Base-by-base conservation (phyloP, 2,888 invertebrate genomes). In the Drosophila gaucha region DNA sequence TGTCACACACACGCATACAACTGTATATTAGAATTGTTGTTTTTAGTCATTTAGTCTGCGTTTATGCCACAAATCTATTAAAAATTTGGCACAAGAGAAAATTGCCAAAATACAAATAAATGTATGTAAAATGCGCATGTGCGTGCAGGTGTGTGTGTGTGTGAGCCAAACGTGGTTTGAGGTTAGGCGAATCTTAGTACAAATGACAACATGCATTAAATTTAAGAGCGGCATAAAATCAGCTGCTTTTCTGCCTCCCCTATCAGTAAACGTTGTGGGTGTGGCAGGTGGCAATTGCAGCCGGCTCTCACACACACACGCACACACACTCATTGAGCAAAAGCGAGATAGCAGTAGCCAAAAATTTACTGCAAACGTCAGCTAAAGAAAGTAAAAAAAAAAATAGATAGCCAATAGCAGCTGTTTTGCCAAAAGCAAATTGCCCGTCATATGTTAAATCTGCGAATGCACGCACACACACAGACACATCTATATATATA, bases 301-400 rank as follows among this genome's bases (percentile, higher is more conserved):
- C 62, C 67, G 72, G 62, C 55, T 30, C 43, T 16, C 43, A 20
- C 26, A 26, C 28, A 56, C 43, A 41, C 39, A 49, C 67, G 26
- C 47, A 31, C 9, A n/a, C 55, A 50, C 35, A 26, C 33, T 6
- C 6, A 43, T 1, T 3, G 14, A 38, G 35, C 6, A 22, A 47
- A 22, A 56, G 36, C 24, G 26, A 54, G 35, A 55, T 18, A 67
- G 54, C 46, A 52, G 28, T 35, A 16, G n/a, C 44, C 44, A 30
- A 44, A 44, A 64, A 58, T 66, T 56, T 55, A 39, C 67, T 79
- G 85, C 77, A 63, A 82, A 82, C 82, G 82, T 82, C 79, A 82
- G 79, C 77, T 67, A 79, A 79, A 74, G 68, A 82, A 79, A 77
- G 66, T 70, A 33, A 26, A 28, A 44, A 65, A 72, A 57, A 57